Evolutionary conservation across 92 coral and sea anemone species (phyloP).

Genomic region (Actinostola sp.): DNA sequence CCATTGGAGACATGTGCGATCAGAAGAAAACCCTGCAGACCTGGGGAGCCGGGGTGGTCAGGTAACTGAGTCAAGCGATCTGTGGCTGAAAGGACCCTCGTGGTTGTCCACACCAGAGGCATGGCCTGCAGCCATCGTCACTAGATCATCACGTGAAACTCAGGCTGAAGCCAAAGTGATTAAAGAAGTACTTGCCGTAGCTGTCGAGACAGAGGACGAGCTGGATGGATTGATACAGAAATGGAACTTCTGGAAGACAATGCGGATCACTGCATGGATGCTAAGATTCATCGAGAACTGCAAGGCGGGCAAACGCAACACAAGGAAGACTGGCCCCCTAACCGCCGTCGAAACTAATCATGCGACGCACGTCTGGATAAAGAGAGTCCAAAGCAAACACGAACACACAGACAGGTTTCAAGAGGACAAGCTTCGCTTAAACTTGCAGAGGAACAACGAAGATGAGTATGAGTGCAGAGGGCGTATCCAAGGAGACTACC

Average conservation of each 20-base stretch:
- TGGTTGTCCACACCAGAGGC: conserved; percentile 24
- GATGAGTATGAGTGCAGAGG: conserved; percentile 6
- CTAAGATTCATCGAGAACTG: background rate
- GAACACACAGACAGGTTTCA: background rate
- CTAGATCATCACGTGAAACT: background rate
- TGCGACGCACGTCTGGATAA: background rate
- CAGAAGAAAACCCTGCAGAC: conserved; percentile 38
- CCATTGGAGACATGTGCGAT: conserved; percentile 29
- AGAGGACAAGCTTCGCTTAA: background rate
- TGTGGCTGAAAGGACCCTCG: conserved; percentile 29
- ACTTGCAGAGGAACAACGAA: background rate
- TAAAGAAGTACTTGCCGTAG: conserved; percentile 11
- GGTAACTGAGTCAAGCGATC: background rate
- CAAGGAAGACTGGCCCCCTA: background rate
- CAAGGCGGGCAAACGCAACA: background rate
- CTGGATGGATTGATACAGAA: conserved; percentile 17
- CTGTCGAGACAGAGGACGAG: conserved; percentile 20
- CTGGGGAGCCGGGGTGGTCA: conserved; percentile 23
- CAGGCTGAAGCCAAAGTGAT: conserved; percentile 10
- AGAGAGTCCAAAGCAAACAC: background rate
- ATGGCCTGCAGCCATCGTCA: conserved; percentile 26
- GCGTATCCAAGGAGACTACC: conserved; percentile 12
- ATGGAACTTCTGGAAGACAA: conserved; percentile 16
- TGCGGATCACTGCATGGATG: conserved; percentile 18
- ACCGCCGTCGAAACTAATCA: background rate